Conservation (phyloP, 2,888 invertebrate genomes). For the Nomada hirtipes region DNA sequence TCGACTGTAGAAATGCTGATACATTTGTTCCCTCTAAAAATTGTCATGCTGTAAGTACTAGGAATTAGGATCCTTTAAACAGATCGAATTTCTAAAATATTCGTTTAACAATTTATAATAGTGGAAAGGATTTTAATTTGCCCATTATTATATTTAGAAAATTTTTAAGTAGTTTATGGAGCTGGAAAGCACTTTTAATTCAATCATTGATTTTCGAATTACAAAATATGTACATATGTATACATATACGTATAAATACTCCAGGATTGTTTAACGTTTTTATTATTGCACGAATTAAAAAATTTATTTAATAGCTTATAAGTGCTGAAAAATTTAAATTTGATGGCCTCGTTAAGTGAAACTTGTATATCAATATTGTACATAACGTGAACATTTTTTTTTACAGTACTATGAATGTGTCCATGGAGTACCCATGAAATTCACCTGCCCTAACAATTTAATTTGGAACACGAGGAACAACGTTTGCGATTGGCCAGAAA, state of each 20-base stretch:
- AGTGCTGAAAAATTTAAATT: no score
- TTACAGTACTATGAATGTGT: slow-evolving; percentile 94
- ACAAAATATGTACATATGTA: neutral
- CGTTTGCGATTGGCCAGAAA: slow-evolving; percentile 93
- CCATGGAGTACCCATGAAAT: slow-evolving; percentile 90
- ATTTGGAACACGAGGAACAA: slow-evolving; percentile 90
- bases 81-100: neutral
- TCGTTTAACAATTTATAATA: neutral
- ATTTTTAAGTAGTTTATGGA: neutral
- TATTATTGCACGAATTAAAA: no score
- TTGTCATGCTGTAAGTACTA: slow-evolving; percentile 85
- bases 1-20: slow-evolving; percentile 84
- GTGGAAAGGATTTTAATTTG: neutral
- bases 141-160: no score
- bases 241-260: neutral
- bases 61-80: neutral
- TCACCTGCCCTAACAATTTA: slow-evolving; percentile 90
- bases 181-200: no score
- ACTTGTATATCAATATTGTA: no score
- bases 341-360: no score
- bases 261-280: no score
- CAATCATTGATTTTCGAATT: neutral
- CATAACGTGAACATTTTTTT: slow-evolving; percentile 47
- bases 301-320: no score
- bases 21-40: slow-evolving; percentile 87